phyloP scores from a whole-genome alignment of 2,888 invertebrate genomes.

The Drosophila sordidapex region DNA sequence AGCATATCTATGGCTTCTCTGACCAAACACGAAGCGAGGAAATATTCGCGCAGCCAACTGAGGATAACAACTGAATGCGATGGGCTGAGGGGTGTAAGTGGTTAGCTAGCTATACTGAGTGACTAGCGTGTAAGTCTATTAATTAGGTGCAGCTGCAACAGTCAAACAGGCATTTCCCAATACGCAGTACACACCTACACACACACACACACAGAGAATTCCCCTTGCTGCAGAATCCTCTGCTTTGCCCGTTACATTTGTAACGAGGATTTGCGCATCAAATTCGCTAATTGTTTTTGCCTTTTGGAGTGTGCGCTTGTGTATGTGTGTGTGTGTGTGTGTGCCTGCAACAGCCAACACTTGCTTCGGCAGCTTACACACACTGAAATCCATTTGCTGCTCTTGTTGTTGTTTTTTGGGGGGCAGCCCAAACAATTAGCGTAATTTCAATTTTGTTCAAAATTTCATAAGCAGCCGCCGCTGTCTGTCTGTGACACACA shows the following conservation, averaged over 20 bases:
- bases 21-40: conserved; percentile 9
- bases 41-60: background rate
- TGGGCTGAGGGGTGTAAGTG: background rate
- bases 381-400: conserved; percentile 8
- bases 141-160: conserved; percentile 65
- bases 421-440: conserved; percentile 81
- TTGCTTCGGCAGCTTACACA: conserved; percentile 35
- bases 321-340: background rate
- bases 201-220: background rate
- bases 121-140: conserved; percentile 70
- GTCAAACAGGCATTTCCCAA: conserved; percentile 17
- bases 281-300: conserved; percentile 81
- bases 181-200: conserved; percentile 11
- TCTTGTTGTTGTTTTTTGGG: conserved; percentile 24
- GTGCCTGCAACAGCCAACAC: conserved; percentile 13
- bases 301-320: conserved; percentile 40
- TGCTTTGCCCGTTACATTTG: conserved; percentile 56
- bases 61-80: background rate
- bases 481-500: conserved; percentile 23
- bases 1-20: background rate
- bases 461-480: conserved; percentile 80
- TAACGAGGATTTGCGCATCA: conserved; percentile 75
- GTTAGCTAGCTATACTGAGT: conserved; percentile 7
- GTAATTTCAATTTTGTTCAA: conserved; percentile 84
- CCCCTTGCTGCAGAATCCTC: conserved; percentile 1